phyloP scores from a whole-genome alignment of 2,797 vertebrate species.

The Stomatorhinus walkeri region DNA sequence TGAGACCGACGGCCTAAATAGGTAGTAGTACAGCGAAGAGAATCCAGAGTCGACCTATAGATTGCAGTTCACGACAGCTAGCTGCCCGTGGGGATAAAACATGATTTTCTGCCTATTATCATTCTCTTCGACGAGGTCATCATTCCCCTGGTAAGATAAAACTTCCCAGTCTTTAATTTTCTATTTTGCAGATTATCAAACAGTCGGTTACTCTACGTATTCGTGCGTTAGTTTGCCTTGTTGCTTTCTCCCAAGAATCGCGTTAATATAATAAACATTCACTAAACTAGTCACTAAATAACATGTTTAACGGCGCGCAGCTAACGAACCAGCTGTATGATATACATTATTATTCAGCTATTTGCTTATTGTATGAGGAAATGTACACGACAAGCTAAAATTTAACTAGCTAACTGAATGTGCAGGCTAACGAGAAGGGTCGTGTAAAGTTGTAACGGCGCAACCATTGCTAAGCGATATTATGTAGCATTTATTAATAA shows the following conservation, averaged over 20 bases:
- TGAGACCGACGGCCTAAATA: not conserved
- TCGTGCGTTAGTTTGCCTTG: conserved; percentile 41
- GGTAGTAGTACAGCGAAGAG: not conserved
- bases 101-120: conserved; percentile 49
- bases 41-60: not conserved
- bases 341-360: not conserved
- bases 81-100: conserved; percentile 32
- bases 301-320: not conserved
- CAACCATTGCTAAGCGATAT: not conserved
- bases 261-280: not conserved
- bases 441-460: not conserved
- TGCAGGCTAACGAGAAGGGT: not conserved
- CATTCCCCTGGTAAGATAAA: conserved; percentile 10
- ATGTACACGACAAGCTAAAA: not conserved
- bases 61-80: conserved; percentile 8
- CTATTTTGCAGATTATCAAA: conserved; percentile 32
- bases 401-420: not conserved
- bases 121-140: not conserved
- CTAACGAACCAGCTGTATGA: not conserved
- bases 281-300: not conserved
- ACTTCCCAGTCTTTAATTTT: not conserved
- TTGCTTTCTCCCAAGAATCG: conserved; percentile 24
- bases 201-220: conserved; percentile 35
- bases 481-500: not conserved
- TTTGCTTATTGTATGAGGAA: not conserved